Conservation (phyloP, 2,113 vertebrate genomes). For the Antechinus flavipes region DNA sequence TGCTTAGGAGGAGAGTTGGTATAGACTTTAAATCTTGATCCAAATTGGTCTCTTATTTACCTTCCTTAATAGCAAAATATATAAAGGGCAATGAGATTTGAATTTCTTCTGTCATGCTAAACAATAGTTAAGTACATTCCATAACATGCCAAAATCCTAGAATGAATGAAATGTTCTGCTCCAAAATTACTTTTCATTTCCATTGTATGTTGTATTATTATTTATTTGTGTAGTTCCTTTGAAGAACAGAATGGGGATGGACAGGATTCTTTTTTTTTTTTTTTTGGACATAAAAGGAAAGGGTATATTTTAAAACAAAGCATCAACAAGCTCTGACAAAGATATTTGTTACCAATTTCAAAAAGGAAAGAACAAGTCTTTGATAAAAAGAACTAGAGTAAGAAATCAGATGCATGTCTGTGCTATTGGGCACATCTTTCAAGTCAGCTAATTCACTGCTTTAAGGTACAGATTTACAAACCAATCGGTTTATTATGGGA, state of each 20-base stretch:
- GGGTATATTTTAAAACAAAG: neutral
- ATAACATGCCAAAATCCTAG: neutral
- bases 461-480: too few relatives aligned
- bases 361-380: constrained; percentile 32
- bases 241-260: neutral
- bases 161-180: neutral
- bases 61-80: constrained; percentile 55
- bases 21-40: constrained; percentile 39
- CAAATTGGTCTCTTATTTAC: constrained; percentile 53
- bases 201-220: neutral
- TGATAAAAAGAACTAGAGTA: neutral
- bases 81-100: constrained; percentile 35
- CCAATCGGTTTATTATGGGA: too few relatives aligned
- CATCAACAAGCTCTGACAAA: constrained; percentile 1
- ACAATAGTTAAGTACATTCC: neutral
- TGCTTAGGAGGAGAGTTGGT: constrained; percentile 44
- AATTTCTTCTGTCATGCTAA: constrained; percentile 8
- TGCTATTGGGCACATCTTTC: too few relatives aligned
- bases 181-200: neutral
- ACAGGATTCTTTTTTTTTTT: neutral
- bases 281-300: constrained; percentile 27
- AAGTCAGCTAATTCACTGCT: too few relatives aligned
- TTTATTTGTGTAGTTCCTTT: neutral
- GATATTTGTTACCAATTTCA: neutral
- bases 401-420: neutral